Conservation (phyloP, 2,888 invertebrate species). For the Ectropis crepuscularia region DNA sequence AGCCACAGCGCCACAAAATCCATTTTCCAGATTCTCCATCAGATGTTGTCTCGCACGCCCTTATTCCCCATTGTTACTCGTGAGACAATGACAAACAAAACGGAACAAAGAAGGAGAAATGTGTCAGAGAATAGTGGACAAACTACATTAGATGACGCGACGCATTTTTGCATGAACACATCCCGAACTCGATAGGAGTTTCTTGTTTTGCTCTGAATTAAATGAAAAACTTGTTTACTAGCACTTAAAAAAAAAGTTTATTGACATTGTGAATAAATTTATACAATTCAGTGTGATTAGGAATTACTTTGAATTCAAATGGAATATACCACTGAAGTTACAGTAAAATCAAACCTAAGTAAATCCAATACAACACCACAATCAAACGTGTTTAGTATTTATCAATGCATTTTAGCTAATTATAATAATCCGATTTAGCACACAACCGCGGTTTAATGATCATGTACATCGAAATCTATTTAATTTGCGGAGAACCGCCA, state of each 20-base stretch:
- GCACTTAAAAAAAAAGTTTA: too few species aligned
- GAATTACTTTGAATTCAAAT: too few species aligned
- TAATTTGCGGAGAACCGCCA: conserved; percentile 26
- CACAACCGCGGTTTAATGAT: conserved; percentile 10
- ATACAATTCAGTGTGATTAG: too few species aligned
- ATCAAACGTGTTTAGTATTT: neutral
- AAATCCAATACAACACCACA: too few species aligned
- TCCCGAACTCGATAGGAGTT: conserved; percentile 26
- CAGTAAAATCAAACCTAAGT: too few species aligned
- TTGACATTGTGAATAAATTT: neutral
- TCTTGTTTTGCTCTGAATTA: conserved; percentile 20
- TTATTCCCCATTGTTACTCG: conserved; percentile 19
- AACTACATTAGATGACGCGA: conserved; percentile 58
- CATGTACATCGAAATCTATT: conserved; percentile 29
- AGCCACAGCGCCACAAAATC: neutral
- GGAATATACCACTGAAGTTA: too few species aligned
- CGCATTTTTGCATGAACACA: conserved; percentile 58
- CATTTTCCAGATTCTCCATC: conserved; percentile 13
- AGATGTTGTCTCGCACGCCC: conserved; percentile 4
- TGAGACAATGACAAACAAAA: conserved; percentile 34
- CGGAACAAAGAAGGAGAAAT: conserved; percentile 32
- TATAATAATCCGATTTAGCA: conserved; percentile 4
- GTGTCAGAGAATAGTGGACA: conserved; percentile 42
- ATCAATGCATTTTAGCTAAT: conserved; percentile 2
- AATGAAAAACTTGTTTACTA: neutral